Conservation (phyloP, 2,888 invertebrate genomes). For the Dastarcus helophoroides region DNA sequence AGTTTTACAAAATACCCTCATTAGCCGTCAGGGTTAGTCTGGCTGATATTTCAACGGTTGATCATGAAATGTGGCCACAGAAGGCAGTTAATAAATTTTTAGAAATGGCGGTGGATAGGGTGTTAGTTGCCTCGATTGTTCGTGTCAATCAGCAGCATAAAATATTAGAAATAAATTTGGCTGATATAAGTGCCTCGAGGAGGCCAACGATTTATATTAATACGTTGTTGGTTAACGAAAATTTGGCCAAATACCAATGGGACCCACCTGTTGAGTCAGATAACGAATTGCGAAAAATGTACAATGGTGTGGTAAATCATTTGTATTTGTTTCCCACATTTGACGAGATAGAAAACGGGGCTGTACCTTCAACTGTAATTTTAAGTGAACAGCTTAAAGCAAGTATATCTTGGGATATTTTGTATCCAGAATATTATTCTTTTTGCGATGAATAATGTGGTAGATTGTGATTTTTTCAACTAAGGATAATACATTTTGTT, state of each 20-base stretch:
- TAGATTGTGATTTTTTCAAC: slow-evolving; percentile 3
- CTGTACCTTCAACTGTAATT: slow-evolving; percentile 3
- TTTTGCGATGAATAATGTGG: background rate
- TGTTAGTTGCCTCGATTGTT: slow-evolving; percentile 4
- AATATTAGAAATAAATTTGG: slow-evolving; percentile 9
- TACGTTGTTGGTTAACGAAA: slow-evolving; percentile 6
- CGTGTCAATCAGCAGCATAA: slow-evolving; percentile 6
- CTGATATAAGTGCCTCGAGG: background rate
- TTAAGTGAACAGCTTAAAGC: slow-evolving; percentile 5
- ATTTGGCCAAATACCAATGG: slow-evolving; percentile 7
- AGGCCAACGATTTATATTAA: slow-evolving; percentile 5
- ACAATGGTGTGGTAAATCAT: slow-evolving; percentile 3
- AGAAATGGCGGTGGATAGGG: slow-evolving; percentile 4
- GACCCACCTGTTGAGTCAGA: background rate
- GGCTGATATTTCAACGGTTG: slow-evolving; percentile 6
- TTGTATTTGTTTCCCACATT: slow-evolving; percentile 9
- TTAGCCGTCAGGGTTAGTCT: slow-evolving; percentile 7
- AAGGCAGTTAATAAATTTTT: slow-evolving; percentile 5
- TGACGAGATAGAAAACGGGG: slow-evolving; percentile 9
- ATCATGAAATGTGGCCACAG: slow-evolving; percentile 8
- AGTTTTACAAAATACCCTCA: slow-evolving; percentile 6
- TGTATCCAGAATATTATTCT: slow-evolving; percentile 6
- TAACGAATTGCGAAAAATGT: background rate
- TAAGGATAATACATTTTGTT: no score
- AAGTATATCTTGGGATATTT: slow-evolving; percentile 8